These are phyloP conservation scores for Chaetops frenatus DNA, from an alignment of 2,113 vertebrate genomes.

Conservation along the genomic window DNA sequence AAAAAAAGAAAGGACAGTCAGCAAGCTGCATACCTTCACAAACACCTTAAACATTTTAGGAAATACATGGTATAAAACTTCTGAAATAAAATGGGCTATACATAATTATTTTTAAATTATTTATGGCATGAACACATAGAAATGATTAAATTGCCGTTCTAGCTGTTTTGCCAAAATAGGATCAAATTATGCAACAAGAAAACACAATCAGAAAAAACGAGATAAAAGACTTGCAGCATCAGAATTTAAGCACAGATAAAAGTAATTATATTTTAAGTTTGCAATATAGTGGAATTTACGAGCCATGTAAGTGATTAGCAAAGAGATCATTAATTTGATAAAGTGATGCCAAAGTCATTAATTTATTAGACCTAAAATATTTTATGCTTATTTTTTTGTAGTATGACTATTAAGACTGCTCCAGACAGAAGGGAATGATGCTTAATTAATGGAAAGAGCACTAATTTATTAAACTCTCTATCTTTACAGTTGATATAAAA, in stretches of 20 bases:
- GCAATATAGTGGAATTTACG: neutral
- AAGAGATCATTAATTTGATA: slow-evolving; percentile 26
- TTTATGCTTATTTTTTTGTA: slow-evolving; percentile 23
- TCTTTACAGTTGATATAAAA: slow-evolving; percentile 48
- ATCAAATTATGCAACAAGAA: neutral
- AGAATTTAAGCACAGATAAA: neutral
- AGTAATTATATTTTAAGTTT: neutral
- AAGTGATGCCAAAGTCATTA: slow-evolving; percentile 1
- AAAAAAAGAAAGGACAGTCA: neutral
- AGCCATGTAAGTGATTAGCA: slow-evolving; percentile 10
- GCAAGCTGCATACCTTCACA: neutral
- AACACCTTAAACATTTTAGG: neutral
- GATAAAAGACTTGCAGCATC: slow-evolving; percentile 5
- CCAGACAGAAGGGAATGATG: slow-evolving; percentile 49
- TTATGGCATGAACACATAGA: neutral
- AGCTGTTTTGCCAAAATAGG: neutral
- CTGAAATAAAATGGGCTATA: slow-evolving; percentile 3
- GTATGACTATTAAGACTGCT: slow-evolving; percentile 36
- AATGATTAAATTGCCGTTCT: neutral
- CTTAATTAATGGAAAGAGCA: slow-evolving; percentile 32
- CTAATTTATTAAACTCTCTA: slow-evolving; percentile 34
- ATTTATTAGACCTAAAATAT: slow-evolving; percentile 29
- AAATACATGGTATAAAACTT: neutral
- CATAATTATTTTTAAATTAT: neutral
- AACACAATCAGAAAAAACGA: neutral